Percentiles rank a stretch among this genome's conserved stretches.
These are phyloP conservation scores for Podotricha telesiphe DNA, from an alignment of 2,888 invertebrate genomes.

Conservation along the genomic window DNA sequence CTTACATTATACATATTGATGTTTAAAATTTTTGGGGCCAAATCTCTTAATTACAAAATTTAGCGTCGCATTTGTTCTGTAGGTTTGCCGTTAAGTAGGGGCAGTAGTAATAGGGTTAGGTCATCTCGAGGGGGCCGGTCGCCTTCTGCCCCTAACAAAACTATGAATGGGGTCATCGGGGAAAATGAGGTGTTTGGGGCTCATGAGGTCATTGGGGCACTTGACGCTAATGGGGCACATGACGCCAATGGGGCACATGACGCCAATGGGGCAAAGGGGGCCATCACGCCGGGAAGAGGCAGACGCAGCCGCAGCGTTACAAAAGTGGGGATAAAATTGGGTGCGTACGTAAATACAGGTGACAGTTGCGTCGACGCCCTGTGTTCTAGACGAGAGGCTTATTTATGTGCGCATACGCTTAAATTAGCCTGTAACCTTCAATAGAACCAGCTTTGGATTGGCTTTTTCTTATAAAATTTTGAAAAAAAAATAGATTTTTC, in stretches of 20 bases:
- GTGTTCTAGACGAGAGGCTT: constrained; percentile 54
- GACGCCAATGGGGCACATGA: constrained; percentile 52
- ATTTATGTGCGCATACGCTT: constrained; percentile 38
- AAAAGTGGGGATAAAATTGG: constrained; percentile 83
- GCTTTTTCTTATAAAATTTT: constrained; percentile 43
- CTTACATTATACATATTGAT: too few species aligned
- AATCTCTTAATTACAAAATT: constrained; percentile 45
- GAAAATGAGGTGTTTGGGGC: constrained; percentile 50
- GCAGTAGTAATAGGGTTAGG: constrained; percentile 84
- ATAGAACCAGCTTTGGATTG: constrained; percentile 40
- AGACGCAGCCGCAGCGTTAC: constrained; percentile 79
- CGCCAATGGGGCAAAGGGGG: constrained; percentile 50
- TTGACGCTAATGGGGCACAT: too few species aligned
- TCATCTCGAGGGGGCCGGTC: constrained; percentile 78
- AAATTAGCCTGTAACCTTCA: constrained; percentile 16
- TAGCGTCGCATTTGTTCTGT: constrained; percentile 71
- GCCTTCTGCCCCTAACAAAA: constrained; percentile 75
- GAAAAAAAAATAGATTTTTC: constrained; percentile 44
- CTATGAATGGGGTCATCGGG: constrained; percentile 51
- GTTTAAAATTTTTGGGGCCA: constrained; percentile 34
- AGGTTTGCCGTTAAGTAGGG: constrained; percentile 87
- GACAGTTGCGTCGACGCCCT: constrained; percentile 81
- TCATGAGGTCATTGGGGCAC: too few species aligned
- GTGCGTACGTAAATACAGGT: constrained; percentile 69
- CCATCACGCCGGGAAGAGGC: constrained; percentile 58